Conservation (phyloP, 2,113 vertebrate genomes). For the Apaloderma vittatum region DNA sequence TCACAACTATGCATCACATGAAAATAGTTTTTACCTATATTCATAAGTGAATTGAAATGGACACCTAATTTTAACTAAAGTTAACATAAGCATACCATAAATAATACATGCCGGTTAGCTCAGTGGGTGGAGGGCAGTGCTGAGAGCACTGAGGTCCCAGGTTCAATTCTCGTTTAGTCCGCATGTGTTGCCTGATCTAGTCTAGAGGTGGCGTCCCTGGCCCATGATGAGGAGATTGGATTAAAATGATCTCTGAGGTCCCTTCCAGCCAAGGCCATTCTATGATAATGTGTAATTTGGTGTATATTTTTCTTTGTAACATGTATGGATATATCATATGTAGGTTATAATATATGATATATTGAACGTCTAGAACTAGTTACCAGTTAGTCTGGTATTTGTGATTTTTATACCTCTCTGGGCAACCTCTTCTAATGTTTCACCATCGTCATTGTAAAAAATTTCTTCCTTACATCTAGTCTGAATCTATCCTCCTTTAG, state of each 20-base stretch:
- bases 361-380: neutral
- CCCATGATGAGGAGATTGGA: too few species aligned
- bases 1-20: neutral
- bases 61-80: neutral
- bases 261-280: too few species aligned
- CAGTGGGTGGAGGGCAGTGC: too few species aligned
- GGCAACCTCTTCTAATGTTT: neutral
- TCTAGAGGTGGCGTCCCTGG: too few species aligned
- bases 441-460: neutral
- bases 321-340: neutral
- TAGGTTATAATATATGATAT: neutral
- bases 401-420: neutral
- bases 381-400: neutral
- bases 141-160: too few species aligned
- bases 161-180: too few species aligned
- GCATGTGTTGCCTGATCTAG: too few species aligned
- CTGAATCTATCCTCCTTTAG: neutral
- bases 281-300: neutral
- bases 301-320: neutral
- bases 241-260: too few species aligned
- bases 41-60: neutral
- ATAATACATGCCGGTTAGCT: too few species aligned
- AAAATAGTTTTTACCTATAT: neutral
- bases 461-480: neutral
- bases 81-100: neutral